These are phyloP conservation scores for Hylyphantes graminicola DNA, from an alignment of 1,140 invertebrate genomes.

Conservation along the genomic window DNA sequence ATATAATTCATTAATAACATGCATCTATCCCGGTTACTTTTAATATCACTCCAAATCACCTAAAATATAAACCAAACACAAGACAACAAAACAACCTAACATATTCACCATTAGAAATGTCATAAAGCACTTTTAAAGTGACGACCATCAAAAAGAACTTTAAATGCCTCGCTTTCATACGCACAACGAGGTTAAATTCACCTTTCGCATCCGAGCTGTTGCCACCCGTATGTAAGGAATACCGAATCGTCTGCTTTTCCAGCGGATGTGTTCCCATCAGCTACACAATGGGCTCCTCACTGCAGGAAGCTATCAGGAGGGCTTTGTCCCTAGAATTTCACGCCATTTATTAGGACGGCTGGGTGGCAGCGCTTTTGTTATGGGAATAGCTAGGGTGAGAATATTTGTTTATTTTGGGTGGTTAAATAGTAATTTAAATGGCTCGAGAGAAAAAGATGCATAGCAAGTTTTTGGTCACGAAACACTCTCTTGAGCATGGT, in stretches of 20 bases:
- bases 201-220: background rate
- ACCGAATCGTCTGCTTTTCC: background rate
- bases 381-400: background rate
- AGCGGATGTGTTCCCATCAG: background rate
- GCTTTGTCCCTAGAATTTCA: conserved; percentile 8
- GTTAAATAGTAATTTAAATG: background rate
- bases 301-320: conserved; percentile 10
- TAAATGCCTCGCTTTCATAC: background rate
- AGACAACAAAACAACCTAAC: no score
- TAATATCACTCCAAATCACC: no score
- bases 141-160: background rate
- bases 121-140: no score
- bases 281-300: conserved; percentile 7
- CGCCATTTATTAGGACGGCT: background rate
- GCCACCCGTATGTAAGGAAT: conserved; percentile 5
- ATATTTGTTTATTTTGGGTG: background rate
- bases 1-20: no score
- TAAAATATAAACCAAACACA: no score
- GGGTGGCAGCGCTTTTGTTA: background rate
- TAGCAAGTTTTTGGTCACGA: background rate
- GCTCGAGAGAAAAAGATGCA: background rate
- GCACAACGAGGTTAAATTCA: background rate
- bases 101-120: no score
- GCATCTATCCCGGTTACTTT: no score
- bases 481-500: background rate